phyloP scores from a whole-genome alignment of 2,113 vertebrate genomes.

The Cinclus cinclus region DNA sequence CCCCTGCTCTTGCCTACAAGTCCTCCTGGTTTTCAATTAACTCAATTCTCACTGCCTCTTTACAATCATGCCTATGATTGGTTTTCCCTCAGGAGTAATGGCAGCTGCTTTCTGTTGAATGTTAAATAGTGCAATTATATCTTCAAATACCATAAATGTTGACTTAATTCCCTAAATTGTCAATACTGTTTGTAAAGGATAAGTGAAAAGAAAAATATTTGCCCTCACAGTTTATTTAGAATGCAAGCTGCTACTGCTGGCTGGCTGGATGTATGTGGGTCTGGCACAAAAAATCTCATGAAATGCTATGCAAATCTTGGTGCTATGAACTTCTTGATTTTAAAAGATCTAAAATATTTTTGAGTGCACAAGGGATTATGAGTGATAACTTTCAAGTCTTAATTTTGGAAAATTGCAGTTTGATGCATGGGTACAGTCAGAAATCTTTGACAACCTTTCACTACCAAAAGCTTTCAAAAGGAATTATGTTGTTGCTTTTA shows the following conservation, averaged over 20 bases:
- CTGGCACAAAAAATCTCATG: background rate
- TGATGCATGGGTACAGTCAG: background rate
- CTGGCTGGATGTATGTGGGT: background rate
- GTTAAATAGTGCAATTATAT: conserved; percentile 39
- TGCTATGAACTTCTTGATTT: background rate
- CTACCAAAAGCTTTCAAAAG: background rate
- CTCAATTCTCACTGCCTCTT: conserved; percentile 1
- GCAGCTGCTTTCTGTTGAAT: conserved; percentile 27
- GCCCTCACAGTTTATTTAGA: background rate
- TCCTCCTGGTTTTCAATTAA: background rate
- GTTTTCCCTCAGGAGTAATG: conserved; percentile 32
- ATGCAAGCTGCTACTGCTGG: background rate
- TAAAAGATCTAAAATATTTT: background rate
- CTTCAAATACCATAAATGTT: conserved; percentile 37
- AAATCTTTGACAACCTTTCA: background rate
- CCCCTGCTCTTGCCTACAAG: background rate
- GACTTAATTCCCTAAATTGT: conserved; percentile 44
- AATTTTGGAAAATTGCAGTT: background rate
- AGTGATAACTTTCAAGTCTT: background rate
- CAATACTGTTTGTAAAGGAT: conserved; percentile 32
- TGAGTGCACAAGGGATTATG: background rate
- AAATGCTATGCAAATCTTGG: background rate
- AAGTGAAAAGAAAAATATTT: conserved; percentile 57
- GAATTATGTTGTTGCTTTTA: background rate
- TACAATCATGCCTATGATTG: background rate